These are phyloP conservation scores for Trissolcus japonicus DNA, from an alignment of 2,888 invertebrate genomes.

Conservation along the genomic window DNA sequence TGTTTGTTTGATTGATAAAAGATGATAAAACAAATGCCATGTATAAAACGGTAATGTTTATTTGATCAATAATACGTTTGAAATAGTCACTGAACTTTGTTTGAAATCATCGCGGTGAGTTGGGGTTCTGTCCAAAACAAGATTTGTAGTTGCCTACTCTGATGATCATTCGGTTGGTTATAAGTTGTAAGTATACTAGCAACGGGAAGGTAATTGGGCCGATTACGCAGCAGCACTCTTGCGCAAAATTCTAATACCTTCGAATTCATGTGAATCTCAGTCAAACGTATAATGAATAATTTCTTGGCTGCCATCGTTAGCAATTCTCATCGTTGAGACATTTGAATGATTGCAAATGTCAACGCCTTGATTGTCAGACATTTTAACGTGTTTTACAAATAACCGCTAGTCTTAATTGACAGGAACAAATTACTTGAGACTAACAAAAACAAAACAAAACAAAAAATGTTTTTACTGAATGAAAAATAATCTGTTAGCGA, in stretches of 20 bases:
- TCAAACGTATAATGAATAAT: slow-evolving; percentile 32
- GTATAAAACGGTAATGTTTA: no score
- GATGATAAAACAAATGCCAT: no score
- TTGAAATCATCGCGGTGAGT: slow-evolving; percentile 3
- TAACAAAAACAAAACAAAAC: no score
- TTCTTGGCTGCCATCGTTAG: slow-evolving; percentile 45
- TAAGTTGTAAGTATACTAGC: slow-evolving; percentile 34
- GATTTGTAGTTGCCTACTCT: slow-evolving; percentile 36
- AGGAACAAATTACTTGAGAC: no score
- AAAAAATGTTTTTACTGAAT: no score
- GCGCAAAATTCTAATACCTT: slow-evolving; percentile 56
- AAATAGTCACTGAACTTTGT: no score
- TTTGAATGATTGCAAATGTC: slow-evolving; percentile 44
- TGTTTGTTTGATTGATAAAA: no score
- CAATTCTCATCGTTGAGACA: slow-evolving; percentile 26
- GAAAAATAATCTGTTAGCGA: no score
- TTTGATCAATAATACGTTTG: no score
- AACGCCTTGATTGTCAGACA: slow-evolving; percentile 6
- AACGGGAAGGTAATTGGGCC: slow-evolving; percentile 55
- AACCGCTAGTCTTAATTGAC: no score
- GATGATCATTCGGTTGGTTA: slow-evolving; percentile 31
- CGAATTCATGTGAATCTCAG: slow-evolving; percentile 40
- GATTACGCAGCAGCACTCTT: slow-evolving; percentile 52
- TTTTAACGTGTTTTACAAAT: no score
- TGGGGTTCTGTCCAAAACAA: slow-evolving; percentile 6